These are phyloP conservation scores for Andricus grossulariae DNA, from an alignment of 1,140 invertebrate genomes.

Conservation along the genomic window DNA sequence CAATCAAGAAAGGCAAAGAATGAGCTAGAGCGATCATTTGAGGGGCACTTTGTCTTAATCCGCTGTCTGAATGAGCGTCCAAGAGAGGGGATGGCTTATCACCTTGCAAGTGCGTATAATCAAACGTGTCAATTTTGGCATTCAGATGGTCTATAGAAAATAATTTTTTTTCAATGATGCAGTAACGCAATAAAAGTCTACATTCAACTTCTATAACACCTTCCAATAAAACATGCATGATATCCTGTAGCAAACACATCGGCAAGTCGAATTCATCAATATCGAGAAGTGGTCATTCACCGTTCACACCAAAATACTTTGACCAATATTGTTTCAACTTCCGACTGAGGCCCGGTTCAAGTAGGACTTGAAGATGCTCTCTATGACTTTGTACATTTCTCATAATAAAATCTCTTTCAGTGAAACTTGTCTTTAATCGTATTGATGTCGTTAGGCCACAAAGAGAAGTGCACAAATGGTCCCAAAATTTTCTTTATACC, in stretches of 20 bases:
- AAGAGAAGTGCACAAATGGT: conserved; percentile 30
- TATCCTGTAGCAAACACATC: conserved; percentile 52
- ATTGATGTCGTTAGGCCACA: conserved; percentile 44
- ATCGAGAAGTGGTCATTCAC: conserved; percentile 31
- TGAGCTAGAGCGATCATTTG: conserved; percentile 39
- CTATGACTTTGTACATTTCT: conserved; percentile 38
- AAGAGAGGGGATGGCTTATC: conserved; percentile 39
- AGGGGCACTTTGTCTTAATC: conserved; percentile 40
- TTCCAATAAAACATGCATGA: conserved; percentile 53
- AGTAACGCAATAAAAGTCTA: conserved; percentile 33
- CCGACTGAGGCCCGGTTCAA: conserved; percentile 16
- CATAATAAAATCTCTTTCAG: conserved; percentile 37
- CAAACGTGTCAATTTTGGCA: conserved; percentile 40
- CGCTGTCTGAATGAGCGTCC: background rate
- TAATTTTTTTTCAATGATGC: conserved; percentile 29
- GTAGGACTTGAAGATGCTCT: conserved; percentile 40
- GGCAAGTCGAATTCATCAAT: conserved; percentile 46
- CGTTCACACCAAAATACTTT: conserved; percentile 48
- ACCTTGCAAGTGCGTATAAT: conserved; percentile 45
- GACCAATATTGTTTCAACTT: conserved; percentile 37
- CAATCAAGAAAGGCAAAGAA: conserved; percentile 41
- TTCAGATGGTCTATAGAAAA: conserved; percentile 47
- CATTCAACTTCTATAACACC: conserved; percentile 38
- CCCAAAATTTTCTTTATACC: background rate
- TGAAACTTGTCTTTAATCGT: conserved; percentile 41